These are phyloP conservation scores for Cromileptes altivelis DNA, from an alignment of 2,113 vertebrate genomes.

Conservation along the genomic window DNA sequence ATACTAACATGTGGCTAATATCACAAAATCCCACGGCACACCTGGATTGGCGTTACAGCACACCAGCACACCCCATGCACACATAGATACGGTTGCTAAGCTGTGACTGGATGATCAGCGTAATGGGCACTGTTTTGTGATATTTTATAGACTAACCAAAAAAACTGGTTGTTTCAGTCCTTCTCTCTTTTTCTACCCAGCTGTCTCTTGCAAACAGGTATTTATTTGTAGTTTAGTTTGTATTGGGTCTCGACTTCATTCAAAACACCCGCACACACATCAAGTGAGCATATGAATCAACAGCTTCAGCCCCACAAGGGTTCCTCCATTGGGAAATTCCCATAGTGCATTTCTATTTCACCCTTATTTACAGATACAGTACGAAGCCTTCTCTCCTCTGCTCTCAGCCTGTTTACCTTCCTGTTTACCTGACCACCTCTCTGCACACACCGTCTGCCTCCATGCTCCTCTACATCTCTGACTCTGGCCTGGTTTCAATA, in stretches of 20 bases:
- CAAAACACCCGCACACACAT: slow-evolving; percentile 8
- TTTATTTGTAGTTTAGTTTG: slow-evolving; percentile 31
- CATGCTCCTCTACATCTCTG: not conserved
- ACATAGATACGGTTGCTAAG: too few species aligned
- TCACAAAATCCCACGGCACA: too few species aligned
- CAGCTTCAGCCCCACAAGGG: slow-evolving; percentile 14
- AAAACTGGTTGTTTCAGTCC: not conserved
- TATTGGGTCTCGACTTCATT: not conserved
- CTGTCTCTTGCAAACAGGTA: not conserved
- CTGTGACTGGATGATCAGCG: too few species aligned
- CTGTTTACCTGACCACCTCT: not conserved
- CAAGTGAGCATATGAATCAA: slow-evolving; percentile 11
- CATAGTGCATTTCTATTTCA: slow-evolving; percentile 23
- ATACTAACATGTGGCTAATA: too few species aligned
- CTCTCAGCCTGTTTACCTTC: not conserved
- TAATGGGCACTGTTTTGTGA: not conserved
- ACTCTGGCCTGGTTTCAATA: slow-evolving; percentile 27
- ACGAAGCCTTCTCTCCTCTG: not conserved
- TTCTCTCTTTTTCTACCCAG: not conserved
- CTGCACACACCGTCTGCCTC: not conserved
- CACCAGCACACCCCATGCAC: too few species aligned
- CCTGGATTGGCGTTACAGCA: too few species aligned
- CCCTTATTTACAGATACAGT: slow-evolving; percentile 9
- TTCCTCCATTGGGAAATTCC: slow-evolving; percentile 35
- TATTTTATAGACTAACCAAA: too few species aligned